Evolutionary conservation across 2,888 invertebrate genomes (phyloP).

Genomic region (Pherbina coryleti): DNA sequence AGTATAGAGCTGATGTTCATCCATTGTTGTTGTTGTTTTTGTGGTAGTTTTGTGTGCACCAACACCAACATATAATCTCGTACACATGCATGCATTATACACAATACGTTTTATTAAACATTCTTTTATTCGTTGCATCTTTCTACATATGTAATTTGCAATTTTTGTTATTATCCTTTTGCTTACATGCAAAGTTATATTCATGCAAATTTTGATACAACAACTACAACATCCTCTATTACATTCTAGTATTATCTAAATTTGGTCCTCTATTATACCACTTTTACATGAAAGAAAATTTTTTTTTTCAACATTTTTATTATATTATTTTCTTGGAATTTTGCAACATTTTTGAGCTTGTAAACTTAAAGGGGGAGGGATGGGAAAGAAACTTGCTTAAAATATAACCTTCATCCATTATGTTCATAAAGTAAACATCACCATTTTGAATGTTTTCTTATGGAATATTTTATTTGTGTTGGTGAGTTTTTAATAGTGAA

Average conservation of each 20-base stretch:
- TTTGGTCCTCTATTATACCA: constrained; percentile 34
- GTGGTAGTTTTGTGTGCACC: too few relatives aligned
- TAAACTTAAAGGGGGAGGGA: neutral
- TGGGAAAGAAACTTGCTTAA: too few relatives aligned
- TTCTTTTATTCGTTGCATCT: neutral
- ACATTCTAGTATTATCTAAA: constrained; percentile 8
- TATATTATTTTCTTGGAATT: neutral
- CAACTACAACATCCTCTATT: neutral
- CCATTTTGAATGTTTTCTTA: too few relatives aligned
- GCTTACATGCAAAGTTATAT: too few relatives aligned
- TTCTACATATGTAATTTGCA: neutral
- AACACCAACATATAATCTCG: too few relatives aligned
- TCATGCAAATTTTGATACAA: neutral
- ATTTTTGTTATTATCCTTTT: neutral
- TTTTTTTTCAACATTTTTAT: neutral
- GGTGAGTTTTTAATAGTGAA: too few relatives aligned
- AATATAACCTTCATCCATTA: too few relatives aligned
- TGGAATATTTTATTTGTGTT: too few relatives aligned
- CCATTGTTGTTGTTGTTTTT: too few relatives aligned
- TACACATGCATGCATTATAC: too few relatives aligned
- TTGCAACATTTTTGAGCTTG: neutral
- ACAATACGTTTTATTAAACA: neutral
- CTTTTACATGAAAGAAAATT: neutral
- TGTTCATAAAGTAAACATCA: too few relatives aligned
- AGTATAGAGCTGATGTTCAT: too few relatives aligned